These are phyloP conservation scores for Echinometra lucunter DNA, from an alignment of 53 echinoderm and acorn worm species.

Conservation along the genomic window DNA sequence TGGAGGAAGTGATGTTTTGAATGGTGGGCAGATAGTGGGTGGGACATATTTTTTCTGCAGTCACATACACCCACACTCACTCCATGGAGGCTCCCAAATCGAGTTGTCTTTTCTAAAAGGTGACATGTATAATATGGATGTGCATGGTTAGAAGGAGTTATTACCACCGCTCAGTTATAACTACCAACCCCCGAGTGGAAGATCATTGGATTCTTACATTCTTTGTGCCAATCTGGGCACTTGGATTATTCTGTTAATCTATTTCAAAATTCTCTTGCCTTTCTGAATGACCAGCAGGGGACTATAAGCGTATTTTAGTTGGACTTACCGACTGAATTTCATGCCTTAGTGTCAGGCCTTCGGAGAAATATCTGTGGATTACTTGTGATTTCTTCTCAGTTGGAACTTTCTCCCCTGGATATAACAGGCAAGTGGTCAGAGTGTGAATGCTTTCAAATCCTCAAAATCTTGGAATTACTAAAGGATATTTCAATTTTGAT, in stretches of 20 bases:
- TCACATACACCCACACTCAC: neutral
- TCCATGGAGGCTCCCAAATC: neutral
- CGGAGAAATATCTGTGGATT: constrained; percentile 49
- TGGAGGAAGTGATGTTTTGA: constrained; percentile 45
- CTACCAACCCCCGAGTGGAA: neutral
- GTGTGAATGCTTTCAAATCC: neutral
- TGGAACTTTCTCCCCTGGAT: constrained; percentile 35
- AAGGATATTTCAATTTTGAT: constrained; percentile 65
- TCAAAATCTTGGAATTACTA: constrained; percentile 15
- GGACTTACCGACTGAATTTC: neutral
- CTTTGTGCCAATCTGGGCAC: constrained; percentile 40
- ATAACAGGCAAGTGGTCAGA: constrained; percentile 31
- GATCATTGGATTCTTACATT: constrained; percentile 21
- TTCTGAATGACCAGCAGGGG: neutral
- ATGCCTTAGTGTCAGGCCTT: neutral
- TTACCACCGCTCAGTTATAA: neutral
- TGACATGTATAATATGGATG: constrained; percentile 46
- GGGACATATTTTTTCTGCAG: constrained; percentile 16
- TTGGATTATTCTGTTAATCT: constrained; percentile 30
- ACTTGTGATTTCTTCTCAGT: constrained; percentile 31
- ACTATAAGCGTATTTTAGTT: neutral
- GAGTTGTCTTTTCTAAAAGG: constrained; percentile 12
- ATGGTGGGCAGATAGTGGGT: constrained; percentile 55
- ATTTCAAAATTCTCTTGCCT: neutral
- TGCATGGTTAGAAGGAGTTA: constrained; percentile 40